Conservation (phyloP, 1,140 invertebrate genomes). For the Drosophila persimilis region DNA sequence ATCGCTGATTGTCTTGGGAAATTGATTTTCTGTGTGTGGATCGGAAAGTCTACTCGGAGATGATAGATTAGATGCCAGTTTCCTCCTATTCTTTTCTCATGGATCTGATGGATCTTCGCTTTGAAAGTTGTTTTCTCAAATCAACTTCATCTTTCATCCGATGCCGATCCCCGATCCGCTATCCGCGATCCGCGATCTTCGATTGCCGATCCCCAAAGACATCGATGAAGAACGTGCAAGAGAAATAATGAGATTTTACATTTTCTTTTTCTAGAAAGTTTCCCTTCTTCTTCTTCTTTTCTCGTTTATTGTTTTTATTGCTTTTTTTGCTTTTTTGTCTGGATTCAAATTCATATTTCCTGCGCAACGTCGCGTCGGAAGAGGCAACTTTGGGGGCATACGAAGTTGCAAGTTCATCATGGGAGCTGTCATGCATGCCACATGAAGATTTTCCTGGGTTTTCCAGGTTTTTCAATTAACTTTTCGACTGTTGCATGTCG, state of each 20-base stretch:
- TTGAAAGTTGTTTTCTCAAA: conserved; percentile 45
- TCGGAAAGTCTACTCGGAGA: not conserved
- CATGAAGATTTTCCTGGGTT: conserved; percentile 28
- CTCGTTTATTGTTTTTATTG: conserved; percentile 23
- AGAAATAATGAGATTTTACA: conserved; percentile 48
- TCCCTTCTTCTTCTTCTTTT: conserved; percentile 5
- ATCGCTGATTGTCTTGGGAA: conserved; percentile 24
- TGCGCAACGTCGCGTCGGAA: conserved; percentile 1
- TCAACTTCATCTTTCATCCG: conserved; percentile 15
- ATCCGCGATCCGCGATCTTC: too few species aligned
- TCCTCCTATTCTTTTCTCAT: conserved; percentile 33
- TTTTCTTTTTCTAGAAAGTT: conserved; percentile 61
- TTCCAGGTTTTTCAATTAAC: not conserved
- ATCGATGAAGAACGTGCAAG: conserved; percentile 56
- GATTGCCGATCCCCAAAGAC: too few species aligned
- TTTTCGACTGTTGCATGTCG: too few species aligned
- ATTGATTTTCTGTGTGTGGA: conserved; percentile 23
- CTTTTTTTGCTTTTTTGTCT: conserved; percentile 25
- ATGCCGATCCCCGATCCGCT: not conserved
- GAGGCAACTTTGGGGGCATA: conserved; percentile 23
- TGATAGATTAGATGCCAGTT: not conserved
- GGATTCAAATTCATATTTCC: not conserved
- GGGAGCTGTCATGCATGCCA: conserved; percentile 13
- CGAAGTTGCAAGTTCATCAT: conserved; percentile 23
- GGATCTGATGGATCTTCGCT: conserved; percentile 5